Percentiles rank a stretch among this genome's conserved stretches.
Evolutionary conservation across 2,888 invertebrate genomes (phyloP).

Genomic region (Spodoptera littoralis): DNA sequence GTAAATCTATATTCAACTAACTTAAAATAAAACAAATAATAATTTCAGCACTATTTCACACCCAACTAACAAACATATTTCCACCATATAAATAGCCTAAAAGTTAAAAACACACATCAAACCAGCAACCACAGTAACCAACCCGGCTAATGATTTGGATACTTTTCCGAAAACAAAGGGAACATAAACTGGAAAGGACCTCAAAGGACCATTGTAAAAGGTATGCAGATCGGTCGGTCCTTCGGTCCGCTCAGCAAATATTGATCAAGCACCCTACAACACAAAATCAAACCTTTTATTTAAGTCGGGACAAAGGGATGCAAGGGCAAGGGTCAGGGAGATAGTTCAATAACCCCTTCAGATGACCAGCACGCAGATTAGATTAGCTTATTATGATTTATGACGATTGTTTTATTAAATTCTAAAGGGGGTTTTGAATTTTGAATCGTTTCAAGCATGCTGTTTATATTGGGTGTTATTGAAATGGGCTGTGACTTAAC

Average conservation of each 20-base stretch:
- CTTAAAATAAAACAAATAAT: too few relatives aligned
- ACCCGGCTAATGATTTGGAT: slow-evolving; percentile 17
- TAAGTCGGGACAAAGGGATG: slow-evolving; percentile 84
- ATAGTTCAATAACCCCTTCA: slow-evolving; percentile 86
- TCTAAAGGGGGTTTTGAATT: not conserved
- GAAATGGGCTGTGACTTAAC: not conserved
- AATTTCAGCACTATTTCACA: not conserved
- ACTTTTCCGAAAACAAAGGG: slow-evolving; percentile 35
- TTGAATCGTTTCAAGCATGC: not conserved
- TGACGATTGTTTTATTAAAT: slow-evolving; percentile 32
- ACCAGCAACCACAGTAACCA: slow-evolving; percentile 1
- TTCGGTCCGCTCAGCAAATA: slow-evolving; percentile 81
- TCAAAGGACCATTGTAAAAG: slow-evolving; percentile 69
- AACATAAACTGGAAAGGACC: slow-evolving; percentile 41
- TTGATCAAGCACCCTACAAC: slow-evolving; percentile 85
- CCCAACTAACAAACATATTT: not conserved
- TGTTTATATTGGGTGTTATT: not conserved
- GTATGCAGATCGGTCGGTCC: slow-evolving; percentile 79
- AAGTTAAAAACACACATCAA: not conserved
- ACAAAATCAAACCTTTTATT: slow-evolving; percentile 89
- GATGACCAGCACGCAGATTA: slow-evolving; percentile 81
- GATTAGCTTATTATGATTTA: slow-evolving; percentile 65
- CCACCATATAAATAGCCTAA: not conserved
- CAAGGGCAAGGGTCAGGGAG: slow-evolving; percentile 71
- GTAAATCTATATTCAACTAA: too few relatives aligned